A percentile compares a stretch with the other conserved stretches of the same genome.
Conservation (phyloP, 2,888 invertebrate species). For the Sesia apiformis region DNA sequence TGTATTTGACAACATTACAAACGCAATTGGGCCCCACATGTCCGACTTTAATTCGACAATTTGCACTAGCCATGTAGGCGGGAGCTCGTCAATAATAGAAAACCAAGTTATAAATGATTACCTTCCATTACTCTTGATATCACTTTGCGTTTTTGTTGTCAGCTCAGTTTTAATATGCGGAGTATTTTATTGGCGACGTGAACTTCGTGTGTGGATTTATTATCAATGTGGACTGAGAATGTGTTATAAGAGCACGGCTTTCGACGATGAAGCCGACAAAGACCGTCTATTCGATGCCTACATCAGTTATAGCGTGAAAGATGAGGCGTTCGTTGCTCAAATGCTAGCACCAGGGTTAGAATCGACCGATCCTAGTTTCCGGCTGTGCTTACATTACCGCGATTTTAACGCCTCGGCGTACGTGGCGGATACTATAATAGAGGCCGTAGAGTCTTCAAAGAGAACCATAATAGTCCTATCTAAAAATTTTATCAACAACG, state of each 20-base stretch:
- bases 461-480: slow-evolving; percentile 93
- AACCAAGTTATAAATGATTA: slow-evolving; percentile 87
- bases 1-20: slow-evolving; percentile 82
- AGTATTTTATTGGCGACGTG: slow-evolving; percentile 86
- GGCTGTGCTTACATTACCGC: slow-evolving; percentile 92
- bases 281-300: slow-evolving; percentile 95
- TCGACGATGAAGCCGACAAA: slow-evolving; percentile 87
- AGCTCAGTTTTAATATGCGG: slow-evolving; percentile 85
- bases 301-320: slow-evolving; percentile 94
- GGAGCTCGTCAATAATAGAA: slow-evolving; percentile 82
- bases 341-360: slow-evolving; percentile 92
- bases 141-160: slow-evolving; percentile 84
- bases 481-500: slow-evolving; percentile 94
- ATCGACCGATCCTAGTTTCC: slow-evolving; percentile 85
- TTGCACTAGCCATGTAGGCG: slow-evolving; percentile 82
- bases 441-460: slow-evolving; percentile 92
- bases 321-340: slow-evolving; percentile 92
- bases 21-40: slow-evolving; percentile 79
- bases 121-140: slow-evolving; percentile 84
- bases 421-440: slow-evolving; percentile 93
- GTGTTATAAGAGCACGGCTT: slow-evolving; percentile 88
- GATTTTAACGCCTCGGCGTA: slow-evolving; percentile 92
- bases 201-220: slow-evolving; percentile 89
- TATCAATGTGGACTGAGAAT: slow-evolving; percentile 89
- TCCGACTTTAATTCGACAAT: slow-evolving; percentile 86